Percentiles rank a stretch among this genome's conserved stretches.
Evolutionary conservation across 2,888 invertebrate genomes (phyloP).

Genomic region (Eubasilissa splendida): DNA sequence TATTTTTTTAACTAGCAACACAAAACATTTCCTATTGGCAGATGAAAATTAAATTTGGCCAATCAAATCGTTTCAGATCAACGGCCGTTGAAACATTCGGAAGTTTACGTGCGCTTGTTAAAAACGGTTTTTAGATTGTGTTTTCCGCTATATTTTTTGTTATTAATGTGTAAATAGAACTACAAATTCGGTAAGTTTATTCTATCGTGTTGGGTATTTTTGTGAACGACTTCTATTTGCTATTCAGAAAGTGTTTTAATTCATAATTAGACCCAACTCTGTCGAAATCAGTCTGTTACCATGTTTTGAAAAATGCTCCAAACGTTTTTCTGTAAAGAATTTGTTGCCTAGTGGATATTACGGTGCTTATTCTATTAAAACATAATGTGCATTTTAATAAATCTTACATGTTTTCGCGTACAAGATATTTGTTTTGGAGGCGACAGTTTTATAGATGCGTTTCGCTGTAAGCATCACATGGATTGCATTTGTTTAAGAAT

Average conservation of each 20-base stretch:
- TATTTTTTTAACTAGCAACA: constrained; percentile 14
- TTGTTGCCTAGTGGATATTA: neutral
- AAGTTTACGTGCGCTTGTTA: constrained; percentile 39
- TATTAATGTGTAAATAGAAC: constrained; percentile 26
- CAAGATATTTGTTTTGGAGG: too few relatives aligned
- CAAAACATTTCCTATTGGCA: constrained; percentile 12
- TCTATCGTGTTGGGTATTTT: neutral
- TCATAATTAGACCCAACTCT: neutral
- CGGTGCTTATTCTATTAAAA: too few relatives aligned
- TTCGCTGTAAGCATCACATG: constrained; percentile 13
- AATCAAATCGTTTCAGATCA: constrained; percentile 38
- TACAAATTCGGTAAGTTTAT: constrained; percentile 34
- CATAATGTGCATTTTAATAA: too few relatives aligned
- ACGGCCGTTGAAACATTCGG: constrained; percentile 39
- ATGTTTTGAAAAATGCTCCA: constrained; percentile 21
- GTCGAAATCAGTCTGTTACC: neutral
- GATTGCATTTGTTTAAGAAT: constrained; percentile 31
- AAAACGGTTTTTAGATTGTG: constrained; percentile 38
- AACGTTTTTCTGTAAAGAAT: neutral
- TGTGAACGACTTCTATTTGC: neutral
- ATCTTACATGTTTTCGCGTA: too few relatives aligned
- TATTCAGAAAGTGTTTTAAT: constrained; percentile 4
- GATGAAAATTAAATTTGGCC: constrained; percentile 14
- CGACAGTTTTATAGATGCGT: too few relatives aligned
- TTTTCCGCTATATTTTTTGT: constrained; percentile 30